A percentile compares a stretch with the other conserved stretches of the same genome.
phyloP scores from a whole-genome alignment of 2,113 vertebrate species.

The Ornithorhynchus anatinus region DNA sequence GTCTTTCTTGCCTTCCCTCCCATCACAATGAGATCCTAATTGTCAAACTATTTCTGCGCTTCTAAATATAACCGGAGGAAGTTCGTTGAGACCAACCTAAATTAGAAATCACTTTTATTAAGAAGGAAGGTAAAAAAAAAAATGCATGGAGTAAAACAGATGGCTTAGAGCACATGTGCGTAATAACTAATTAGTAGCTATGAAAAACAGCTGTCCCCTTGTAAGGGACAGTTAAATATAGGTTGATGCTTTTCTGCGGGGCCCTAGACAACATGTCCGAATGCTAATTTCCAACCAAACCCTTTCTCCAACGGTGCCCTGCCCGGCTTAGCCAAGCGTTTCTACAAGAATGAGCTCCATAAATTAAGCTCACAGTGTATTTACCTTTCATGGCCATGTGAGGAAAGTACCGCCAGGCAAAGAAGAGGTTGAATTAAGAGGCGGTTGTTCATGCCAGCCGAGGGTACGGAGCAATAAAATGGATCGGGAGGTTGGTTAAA shows the following conservation, averaged over 20 bases:
- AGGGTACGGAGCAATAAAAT: background rate
- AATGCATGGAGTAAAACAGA: slow-evolving; percentile 21
- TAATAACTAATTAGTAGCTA: slow-evolving; percentile 21
- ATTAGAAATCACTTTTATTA: slow-evolving; percentile 53
- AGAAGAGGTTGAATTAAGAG: background rate
- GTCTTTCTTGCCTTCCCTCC: background rate
- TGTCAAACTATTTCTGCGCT: background rate
- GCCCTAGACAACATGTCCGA: background rate
- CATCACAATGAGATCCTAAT: slow-evolving; percentile 7
- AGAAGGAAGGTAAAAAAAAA: slow-evolving; percentile 33
- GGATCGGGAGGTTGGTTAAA: background rate
- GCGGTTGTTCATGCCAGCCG: slow-evolving; percentile 1
- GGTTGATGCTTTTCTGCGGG: background rate
- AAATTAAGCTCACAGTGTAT: background rate
- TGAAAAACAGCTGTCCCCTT: slow-evolving; percentile 32
- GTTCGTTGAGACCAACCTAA: slow-evolving; percentile 43
- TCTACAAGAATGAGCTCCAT: background rate
- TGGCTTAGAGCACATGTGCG: slow-evolving; percentile 49
- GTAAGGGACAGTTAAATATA: slow-evolving; percentile 23
- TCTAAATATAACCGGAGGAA: slow-evolving; percentile 53
- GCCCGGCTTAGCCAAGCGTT: background rate
- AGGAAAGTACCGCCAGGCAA: background rate
- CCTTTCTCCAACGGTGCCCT: background rate
- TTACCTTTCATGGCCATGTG: rapidly evolving
- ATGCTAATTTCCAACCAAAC: background rate